Conservation (phyloP, 2,888 invertebrate genomes). For the Polyommatus iphigenia region DNA sequence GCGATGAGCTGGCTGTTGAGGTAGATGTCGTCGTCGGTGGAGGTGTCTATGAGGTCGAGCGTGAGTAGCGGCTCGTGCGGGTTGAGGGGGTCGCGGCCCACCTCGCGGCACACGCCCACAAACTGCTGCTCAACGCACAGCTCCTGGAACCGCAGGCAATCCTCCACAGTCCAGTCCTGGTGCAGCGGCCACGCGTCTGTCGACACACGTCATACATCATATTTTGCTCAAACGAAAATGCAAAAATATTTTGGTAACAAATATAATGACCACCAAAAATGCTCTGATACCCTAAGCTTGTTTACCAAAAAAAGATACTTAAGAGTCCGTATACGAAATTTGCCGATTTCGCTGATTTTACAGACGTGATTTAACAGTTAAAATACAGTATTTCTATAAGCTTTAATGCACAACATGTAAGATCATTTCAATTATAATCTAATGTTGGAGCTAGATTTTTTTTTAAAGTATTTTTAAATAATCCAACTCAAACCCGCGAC, state of each 20-base stretch:
- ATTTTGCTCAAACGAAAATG: neutral
- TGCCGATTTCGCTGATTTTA: too few relatives aligned
- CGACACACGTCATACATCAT: neutral
- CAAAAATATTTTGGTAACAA: neutral
- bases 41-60: constrained; percentile 86
- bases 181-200: constrained; percentile 78
- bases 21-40: constrained; percentile 83
- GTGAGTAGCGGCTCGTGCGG: constrained; percentile 82
- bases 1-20: constrained; percentile 83
- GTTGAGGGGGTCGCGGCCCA: constrained; percentile 81
- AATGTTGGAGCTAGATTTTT: too few relatives aligned
- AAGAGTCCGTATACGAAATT: too few relatives aligned
- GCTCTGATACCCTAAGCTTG: too few relatives aligned
- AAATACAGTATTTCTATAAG: too few relatives aligned
- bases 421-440: too few relatives aligned
- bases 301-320: too few relatives aligned
- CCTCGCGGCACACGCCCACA: constrained; percentile 83
- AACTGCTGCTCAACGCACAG: constrained; percentile 85
- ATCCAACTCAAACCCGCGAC: too few relatives aligned
- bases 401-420: too few relatives aligned
- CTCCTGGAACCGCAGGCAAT: constrained; percentile 86
- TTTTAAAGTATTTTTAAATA: too few relatives aligned
- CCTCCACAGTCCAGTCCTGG: constrained; percentile 86
- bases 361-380: too few relatives aligned
- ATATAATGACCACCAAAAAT: too few relatives aligned